Evolutionary conservation across 2,113 vertebrate species (phyloP).

Genomic region (Phylloscopus trochiloides): DNA sequence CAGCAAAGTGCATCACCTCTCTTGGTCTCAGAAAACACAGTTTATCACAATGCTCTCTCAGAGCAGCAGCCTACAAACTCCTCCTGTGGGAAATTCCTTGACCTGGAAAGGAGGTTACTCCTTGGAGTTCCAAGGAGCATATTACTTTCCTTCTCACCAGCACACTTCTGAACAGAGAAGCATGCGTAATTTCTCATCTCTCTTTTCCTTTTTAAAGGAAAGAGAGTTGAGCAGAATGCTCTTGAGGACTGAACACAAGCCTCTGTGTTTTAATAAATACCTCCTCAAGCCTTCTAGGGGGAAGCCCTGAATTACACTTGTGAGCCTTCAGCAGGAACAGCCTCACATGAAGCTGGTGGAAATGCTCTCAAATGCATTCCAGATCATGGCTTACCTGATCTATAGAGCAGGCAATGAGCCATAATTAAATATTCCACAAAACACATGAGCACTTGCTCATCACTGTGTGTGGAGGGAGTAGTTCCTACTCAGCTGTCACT

Average conservation of each 20-base stretch:
- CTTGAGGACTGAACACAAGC: background rate
- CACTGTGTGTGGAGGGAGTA: background rate
- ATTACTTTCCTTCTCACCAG: background rate
- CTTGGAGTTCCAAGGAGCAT: background rate
- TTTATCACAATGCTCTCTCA: accelerated
- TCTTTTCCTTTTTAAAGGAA: background rate
- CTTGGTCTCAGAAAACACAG: background rate
- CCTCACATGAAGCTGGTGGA: background rate
- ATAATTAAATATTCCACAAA: background rate
- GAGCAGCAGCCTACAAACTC: background rate
- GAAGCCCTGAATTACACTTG: background rate
- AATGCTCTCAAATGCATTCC: background rate
- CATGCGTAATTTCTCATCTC: background rate
- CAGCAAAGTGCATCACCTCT: background rate
- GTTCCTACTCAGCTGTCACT: background rate
- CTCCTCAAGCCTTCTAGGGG: background rate
- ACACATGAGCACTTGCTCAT: background rate
- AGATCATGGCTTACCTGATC: background rate
- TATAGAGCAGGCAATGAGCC: background rate
- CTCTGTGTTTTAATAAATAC: background rate
- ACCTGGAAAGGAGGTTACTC: background rate
- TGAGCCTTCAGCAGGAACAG: background rate
- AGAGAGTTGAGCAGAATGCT: background rate
- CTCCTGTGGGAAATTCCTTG: background rate
- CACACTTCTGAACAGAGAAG: background rate